Evolutionary conservation across 2,888 invertebrate genomes (phyloP).

Genomic region (Mamestra brassicae): DNA sequence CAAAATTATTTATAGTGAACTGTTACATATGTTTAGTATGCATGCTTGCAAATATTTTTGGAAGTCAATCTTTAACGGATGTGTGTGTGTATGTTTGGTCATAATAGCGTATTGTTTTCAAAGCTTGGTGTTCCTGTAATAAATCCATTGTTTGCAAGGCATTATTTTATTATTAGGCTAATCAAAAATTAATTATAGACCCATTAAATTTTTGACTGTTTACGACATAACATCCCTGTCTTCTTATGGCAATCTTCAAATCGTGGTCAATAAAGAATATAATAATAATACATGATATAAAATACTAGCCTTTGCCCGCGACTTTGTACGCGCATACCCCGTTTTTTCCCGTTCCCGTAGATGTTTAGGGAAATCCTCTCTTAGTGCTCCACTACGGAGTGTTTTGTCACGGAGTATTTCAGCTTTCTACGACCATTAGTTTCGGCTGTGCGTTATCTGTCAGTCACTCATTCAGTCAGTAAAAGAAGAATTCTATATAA

Average conservation of each 20-base stretch:
- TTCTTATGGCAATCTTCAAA: conserved; percentile 5
- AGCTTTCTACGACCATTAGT: too few species aligned
- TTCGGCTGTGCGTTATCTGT: too few species aligned
- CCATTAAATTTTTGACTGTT: background rate
- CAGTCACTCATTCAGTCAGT: too few species aligned
- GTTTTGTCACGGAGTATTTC: too few species aligned
- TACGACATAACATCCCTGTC: background rate
- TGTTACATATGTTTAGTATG: conserved; percentile 39
- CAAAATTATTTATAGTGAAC: conserved; percentile 5
- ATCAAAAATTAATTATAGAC: background rate
- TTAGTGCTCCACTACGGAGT: too few species aligned
- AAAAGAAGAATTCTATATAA: too few species aligned
- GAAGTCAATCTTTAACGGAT: conserved; percentile 51
- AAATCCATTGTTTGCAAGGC: conserved; percentile 22
- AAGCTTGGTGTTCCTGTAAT: conserved; percentile 42
- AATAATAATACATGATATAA: too few species aligned
- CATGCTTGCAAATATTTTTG: conserved; percentile 48
- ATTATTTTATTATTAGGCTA: background rate
- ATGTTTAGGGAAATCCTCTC: too few species aligned
- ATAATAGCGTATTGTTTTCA: conserved; percentile 54
- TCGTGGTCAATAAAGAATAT: too few species aligned
- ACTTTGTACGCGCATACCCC: too few species aligned
- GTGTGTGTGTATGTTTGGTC: conserved; percentile 46
- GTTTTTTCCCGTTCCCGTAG: too few species aligned
- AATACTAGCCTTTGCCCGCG: too few species aligned